Evolutionary conservation across 2,113 vertebrate genomes (phyloP), one percentile per base, ranked within the genome.

Genomic region (Muscicapa adusta): DNA sequence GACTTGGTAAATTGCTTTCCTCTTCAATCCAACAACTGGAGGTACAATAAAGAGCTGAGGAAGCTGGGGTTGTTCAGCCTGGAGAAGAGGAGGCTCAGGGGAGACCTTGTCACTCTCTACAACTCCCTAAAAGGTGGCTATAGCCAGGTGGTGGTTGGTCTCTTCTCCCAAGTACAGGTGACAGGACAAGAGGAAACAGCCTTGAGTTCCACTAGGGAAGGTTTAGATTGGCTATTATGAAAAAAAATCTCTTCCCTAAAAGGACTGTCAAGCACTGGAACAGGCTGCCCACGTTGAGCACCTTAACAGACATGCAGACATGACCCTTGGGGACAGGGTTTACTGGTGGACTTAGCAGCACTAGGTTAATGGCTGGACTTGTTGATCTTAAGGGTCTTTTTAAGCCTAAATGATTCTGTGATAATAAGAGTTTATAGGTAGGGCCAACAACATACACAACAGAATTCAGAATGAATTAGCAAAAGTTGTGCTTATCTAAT

Each of bases 121-220:
- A 89, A 13, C n/a, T 28, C 14, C 36, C 31, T n/a, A 26, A 42
- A 57, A 42, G 33, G 20, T 18, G 42, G 26, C 0, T 57, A 31
- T 6, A 53, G 62, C 1, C 0, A 38, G 36, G 26, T 15, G 8
- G 8, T 19, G 3, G 10, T 25, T 0, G 0, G 20, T n/a, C 15
- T 61, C 76, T 31, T 61, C 26, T 66, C 51, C 29, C 18, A 79
- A 43, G n/a, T 10, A 57, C 14, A 66, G 20, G 34, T 0, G 1
- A 57, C 6, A 60, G 16, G 17, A 51, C 3, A 15, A 75, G 31
- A 57, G 14, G 15, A 86, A 77, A 79, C 1, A 5, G n/a, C 20
- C n/a, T 38, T 3, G 20, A 47, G n/a, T 33, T 71, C 42, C 1
- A 2, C 6, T 10, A 53, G 31, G n/a, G 20, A 20, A 75, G 22